Base-by-base conservation (phyloP, 2,797 vertebrate species). In the Monodelphis domestica region DNA sequence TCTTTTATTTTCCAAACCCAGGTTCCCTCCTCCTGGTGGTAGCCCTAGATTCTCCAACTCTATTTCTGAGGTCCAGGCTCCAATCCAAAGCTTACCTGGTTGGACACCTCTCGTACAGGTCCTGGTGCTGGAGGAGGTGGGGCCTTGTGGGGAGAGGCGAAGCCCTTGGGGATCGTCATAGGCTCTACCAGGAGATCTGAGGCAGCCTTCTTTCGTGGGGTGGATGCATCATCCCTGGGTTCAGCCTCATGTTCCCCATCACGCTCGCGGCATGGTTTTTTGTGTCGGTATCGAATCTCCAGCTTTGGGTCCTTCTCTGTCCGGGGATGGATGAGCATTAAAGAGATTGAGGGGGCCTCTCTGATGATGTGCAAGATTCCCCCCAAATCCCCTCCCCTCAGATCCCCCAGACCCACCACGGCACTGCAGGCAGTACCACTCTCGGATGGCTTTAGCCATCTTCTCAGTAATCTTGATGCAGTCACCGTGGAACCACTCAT, bases 401-500 rank as follows among this genome's bases (percentile, higher is more conserved):
- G 3, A 33, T 45, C 89, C 88, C 78, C 92, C 21, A 45, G 55
- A 92, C 97, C 98, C 89, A 99, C 99, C 98, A 98, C 98, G 98
- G 98, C 99, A 99, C 94, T 98, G 98, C 96, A 98, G 98, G 97
- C 99, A 99, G 97, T 99, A 99, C 99, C 99, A 99, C 96, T 99
- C 99, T 87, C 99, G 98, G 92, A 99, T 99, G 56, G 99, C 99
- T 96, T 99, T 99, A 1, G 99, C 99, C 98, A 99, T 99, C 98
- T 99, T 99, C 98, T 99, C 99, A 0, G 99, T 99, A 97, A 99
- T 99, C 94, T 98, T 98, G 96, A 99, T 99, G 97, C 99, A 99
- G 98, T 99, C 98, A 54, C 99, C 99, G 94, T 99, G 99, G 95
- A 99, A 99, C 99, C 99, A 99, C 95, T 99, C 99, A 9, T 99